Evolutionary conservation across 2,113 vertebrate species (phyloP).

Genomic region (Platichthys flesus): DNA sequence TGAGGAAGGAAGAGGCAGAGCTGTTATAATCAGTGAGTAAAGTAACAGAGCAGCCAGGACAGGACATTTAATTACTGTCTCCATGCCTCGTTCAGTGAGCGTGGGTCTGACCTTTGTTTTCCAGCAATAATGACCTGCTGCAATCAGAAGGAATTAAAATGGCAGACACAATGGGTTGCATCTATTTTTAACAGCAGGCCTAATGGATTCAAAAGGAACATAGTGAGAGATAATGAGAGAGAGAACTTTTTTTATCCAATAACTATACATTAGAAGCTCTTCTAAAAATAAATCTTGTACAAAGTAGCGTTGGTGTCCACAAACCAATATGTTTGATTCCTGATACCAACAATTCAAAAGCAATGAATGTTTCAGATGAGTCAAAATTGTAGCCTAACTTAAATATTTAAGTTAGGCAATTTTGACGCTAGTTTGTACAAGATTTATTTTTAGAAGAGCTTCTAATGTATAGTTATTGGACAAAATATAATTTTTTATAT

Average conservation of each 20-base stretch:
- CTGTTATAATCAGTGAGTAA: conserved; percentile 41
- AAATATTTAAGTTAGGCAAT: too few species aligned
- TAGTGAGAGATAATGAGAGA: neutral
- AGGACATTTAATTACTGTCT: conserved; percentile 63
- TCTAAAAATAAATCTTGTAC: too few species aligned
- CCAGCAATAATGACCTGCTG: conserved; percentile 43
- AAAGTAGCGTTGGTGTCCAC: too few species aligned
- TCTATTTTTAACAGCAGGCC: conserved; percentile 37
- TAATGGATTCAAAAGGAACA: conserved; percentile 40
- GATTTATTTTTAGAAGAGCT: too few species aligned
- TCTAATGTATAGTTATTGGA: too few species aligned
- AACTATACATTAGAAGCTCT: too few species aligned
- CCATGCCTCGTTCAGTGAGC: conserved; percentile 16
- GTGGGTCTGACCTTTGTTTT: conserved; percentile 16
- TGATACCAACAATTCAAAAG: neutral
- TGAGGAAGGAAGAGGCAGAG: conserved; percentile 61
- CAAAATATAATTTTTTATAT: neutral
- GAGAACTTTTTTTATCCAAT: neutral
- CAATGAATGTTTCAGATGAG: neutral
- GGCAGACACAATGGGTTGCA: conserved; percentile 21
- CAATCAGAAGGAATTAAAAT: conserved; percentile 60
- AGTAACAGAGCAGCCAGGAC: conserved; percentile 65
- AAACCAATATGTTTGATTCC: too few species aligned
- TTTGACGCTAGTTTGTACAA: too few species aligned
- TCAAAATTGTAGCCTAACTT: too few species aligned